These are phyloP conservation scores for Prionailurus viverrinus DNA, from an alignment of 2,113 vertebrate species.

Conservation along the genomic window DNA sequence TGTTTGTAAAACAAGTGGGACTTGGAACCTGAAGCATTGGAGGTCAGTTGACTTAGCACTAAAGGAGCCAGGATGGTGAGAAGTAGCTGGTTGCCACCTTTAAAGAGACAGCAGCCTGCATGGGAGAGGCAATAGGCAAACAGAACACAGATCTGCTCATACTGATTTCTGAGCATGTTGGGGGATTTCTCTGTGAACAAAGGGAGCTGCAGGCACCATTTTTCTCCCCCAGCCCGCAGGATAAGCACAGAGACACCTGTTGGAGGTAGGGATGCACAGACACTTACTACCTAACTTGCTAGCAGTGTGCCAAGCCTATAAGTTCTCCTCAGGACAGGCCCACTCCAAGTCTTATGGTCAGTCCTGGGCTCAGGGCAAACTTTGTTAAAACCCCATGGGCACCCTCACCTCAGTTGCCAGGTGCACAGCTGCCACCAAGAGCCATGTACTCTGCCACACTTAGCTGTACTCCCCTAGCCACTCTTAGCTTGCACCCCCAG, in stretches of 20 bases:
- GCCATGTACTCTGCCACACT: not conserved
- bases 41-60: not conserved
- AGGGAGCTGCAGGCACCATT: not conserved
- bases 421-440: not conserved
- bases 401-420: not conserved
- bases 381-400: not conserved
- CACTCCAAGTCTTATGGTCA: not conserved
- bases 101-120: not conserved
- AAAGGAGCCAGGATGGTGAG: not conserved
- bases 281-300: not conserved
- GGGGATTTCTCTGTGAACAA: not conserved
- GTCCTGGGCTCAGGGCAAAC: not conserved
- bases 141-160: not conserved
- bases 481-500: not conserved
- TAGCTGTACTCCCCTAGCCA: not conserved
- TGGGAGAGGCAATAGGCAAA: not conserved
- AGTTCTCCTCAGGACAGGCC: not conserved
- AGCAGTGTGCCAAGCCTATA: not conserved
- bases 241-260: not conserved
- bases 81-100: not conserved
- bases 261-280: not conserved
- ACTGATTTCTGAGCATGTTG: not conserved
- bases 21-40: not conserved
- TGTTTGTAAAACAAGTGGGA: not conserved
- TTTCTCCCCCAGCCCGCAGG: not conserved